Percentiles rank a stretch among this genome's conserved stretches.
These are phyloP conservation scores for Poeciliopsis prolifica DNA, from an alignment of 2,113 vertebrate species.

Conservation along the genomic window DNA sequence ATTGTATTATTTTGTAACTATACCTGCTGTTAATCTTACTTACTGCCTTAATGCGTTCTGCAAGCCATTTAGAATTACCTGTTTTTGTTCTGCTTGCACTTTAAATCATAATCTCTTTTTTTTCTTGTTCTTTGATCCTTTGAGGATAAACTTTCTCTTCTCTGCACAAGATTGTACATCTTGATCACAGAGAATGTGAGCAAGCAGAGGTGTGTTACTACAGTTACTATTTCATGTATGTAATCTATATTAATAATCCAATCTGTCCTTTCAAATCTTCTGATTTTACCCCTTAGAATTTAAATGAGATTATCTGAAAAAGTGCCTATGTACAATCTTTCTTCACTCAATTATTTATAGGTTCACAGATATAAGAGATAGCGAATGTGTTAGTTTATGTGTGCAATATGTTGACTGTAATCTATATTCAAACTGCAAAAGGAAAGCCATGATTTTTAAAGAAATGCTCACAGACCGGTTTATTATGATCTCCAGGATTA, in stretches of 20 bases:
- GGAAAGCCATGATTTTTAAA: neutral
- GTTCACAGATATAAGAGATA: slow-evolving; percentile 2
- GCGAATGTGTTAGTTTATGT: slow-evolving; percentile 1
- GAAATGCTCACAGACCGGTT: neutral
- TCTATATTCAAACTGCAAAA: neutral
- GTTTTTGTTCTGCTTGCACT: neutral
- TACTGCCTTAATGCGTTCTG: neutral
- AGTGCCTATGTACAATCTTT: slow-evolving; percentile 5
- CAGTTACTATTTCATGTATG: slow-evolving; percentile 1
- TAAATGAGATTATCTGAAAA: neutral
- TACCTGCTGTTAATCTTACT: neutral
- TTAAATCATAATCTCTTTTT: slow-evolving; percentile 17
- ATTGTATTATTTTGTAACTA: neutral
- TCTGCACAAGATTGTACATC: slow-evolving; percentile 12
- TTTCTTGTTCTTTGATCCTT: neutral
- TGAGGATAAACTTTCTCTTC: slow-evolving; percentile 20
- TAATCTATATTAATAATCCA: slow-evolving; percentile 29
- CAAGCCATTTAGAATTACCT: neutral
- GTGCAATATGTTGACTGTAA: slow-evolving; percentile 4
- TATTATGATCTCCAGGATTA: neutral
- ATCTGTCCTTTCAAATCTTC: slow-evolving; percentile 21
- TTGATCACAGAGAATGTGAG: neutral
- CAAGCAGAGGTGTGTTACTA: slow-evolving; percentile 3
- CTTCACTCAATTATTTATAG: slow-evolving; percentile 43
- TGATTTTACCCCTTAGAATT: neutral